Evolutionary conservation across 2,888 invertebrate genomes (phyloP).

Genomic region (Amiota mariae): DNA sequence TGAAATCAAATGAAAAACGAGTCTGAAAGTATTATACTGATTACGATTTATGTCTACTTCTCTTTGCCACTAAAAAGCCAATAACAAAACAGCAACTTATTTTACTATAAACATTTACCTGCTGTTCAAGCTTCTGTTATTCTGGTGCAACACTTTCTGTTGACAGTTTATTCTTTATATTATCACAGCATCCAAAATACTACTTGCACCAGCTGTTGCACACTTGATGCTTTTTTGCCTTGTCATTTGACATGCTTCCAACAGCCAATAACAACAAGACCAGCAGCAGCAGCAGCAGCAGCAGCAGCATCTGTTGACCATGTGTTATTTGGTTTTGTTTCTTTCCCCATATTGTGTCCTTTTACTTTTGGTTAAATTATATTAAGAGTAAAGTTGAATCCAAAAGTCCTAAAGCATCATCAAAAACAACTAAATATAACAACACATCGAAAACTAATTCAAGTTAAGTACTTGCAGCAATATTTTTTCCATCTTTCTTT

Average conservation of each 20-base stretch:
- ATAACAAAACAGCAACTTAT: not conserved
- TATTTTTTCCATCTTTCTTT: not conserved
- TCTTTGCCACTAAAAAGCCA: no score
- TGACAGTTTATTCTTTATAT: not conserved
- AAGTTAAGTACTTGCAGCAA: slow-evolving; percentile 40
- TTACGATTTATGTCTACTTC: not conserved
- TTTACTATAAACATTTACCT: not conserved
- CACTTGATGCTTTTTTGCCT: not conserved
- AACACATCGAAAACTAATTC: slow-evolving; percentile 21
- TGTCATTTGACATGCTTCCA: slow-evolving; percentile 51
- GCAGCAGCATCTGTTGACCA: slow-evolving; percentile 45
- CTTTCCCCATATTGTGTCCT: no score
- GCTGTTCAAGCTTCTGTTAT: not conserved
- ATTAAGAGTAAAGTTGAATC: no score
- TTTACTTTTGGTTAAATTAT: no score
- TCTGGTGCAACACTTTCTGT: slow-evolving; percentile 3
- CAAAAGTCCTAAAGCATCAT: no score
- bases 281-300: slow-evolving; percentile 40
- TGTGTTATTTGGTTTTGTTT: slow-evolving; percentile 34
- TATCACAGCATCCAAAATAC: not conserved
- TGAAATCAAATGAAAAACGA: not conserved
- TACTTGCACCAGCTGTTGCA: slow-evolving; percentile 1
- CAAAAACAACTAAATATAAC: not conserved
- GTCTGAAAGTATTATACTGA: not conserved
- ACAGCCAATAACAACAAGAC: not conserved